Conservation (phyloP, 2,797 vertebrate species). For the Leuciscus waleckii region DNA sequence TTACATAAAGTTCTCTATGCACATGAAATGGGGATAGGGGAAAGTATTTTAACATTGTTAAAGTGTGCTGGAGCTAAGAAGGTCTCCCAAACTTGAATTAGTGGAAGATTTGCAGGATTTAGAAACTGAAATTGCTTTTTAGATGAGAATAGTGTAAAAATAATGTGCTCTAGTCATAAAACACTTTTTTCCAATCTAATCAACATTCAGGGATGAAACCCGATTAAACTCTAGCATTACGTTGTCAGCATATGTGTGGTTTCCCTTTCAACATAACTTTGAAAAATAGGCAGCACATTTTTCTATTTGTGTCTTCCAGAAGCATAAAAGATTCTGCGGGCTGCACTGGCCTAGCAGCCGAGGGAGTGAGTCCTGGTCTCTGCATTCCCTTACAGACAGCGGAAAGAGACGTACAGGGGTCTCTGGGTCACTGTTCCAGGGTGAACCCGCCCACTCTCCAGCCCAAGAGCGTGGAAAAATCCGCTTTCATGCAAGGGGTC, state of each 20-base stretch:
- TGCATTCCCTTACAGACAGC: constrained; percentile 47
- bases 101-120: neutral
- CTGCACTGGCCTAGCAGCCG: neutral
- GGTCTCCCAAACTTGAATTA: neutral
- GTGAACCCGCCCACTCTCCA: constrained; percentile 28
- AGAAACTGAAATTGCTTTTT: neutral
- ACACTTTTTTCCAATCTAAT: neutral
- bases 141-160: neutral
- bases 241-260: neutral
- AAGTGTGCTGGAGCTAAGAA: neutral
- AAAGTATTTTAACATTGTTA: neutral
- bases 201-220: neutral
- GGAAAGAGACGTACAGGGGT: constrained; percentile 24
- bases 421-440: constrained; percentile 49
- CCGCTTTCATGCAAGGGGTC: constrained; percentile 56
- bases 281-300: neutral
- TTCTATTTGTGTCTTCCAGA: neutral
- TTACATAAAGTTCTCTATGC: neutral
- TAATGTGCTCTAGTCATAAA: neutral
- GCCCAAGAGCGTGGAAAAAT: constrained; percentile 60
- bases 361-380: neutral
- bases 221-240: neutral
- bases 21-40: neutral
- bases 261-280: neutral
- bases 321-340: neutral